These are phyloP conservation scores for Hylaeus anthracinus DNA, from an alignment of 1,140 invertebrate species.

Conservation along the genomic window DNA sequence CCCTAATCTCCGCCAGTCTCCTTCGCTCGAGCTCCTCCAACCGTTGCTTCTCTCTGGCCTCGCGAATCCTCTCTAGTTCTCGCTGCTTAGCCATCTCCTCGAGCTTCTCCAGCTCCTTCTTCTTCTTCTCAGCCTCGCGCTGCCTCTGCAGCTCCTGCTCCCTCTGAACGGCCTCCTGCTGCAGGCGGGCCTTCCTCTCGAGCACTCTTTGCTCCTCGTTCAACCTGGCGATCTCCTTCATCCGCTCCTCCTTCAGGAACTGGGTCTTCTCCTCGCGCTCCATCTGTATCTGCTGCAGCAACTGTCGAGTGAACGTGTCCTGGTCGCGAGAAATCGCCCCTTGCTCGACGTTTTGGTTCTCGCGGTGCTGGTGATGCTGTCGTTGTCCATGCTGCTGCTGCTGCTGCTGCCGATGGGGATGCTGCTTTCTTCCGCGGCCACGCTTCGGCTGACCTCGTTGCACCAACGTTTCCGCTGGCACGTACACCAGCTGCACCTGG, in stretches of 20 bases:
- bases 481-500: slow-evolving; percentile 89
- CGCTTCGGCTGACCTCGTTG: slow-evolving; percentile 79
- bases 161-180: slow-evolving; percentile 66
- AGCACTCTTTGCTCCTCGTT: slow-evolving; percentile 72
- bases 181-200: slow-evolving; percentile 72
- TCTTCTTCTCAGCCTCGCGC: slow-evolving; percentile 72
- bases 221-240: slow-evolving; percentile 72
- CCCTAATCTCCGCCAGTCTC: slow-evolving; percentile 60
- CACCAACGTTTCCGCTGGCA: slow-evolving; percentile 88
- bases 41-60: slow-evolving; percentile 70
- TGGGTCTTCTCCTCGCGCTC: slow-evolving; percentile 75
- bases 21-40: slow-evolving; percentile 66
- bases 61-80: slow-evolving; percentile 73
- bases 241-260: slow-evolving; percentile 67
- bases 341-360: slow-evolving; percentile 61
- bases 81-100: slow-evolving; percentile 71
- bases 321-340: slow-evolving; percentile 55
- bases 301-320: slow-evolving; percentile 76
- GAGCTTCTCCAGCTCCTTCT: slow-evolving; percentile 72
- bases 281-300: slow-evolving; percentile 78
- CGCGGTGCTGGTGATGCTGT: slow-evolving; percentile 71
- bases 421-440: slow-evolving; percentile 62
- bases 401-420: slow-evolving; percentile 64
- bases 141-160: slow-evolving; percentile 74
- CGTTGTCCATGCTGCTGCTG: slow-evolving; percentile 78